Percentiles rank a stretch among this genome's conserved stretches.
Conservation (phyloP, 2,113 vertebrate species). For the Lycaon pictus region DNA sequence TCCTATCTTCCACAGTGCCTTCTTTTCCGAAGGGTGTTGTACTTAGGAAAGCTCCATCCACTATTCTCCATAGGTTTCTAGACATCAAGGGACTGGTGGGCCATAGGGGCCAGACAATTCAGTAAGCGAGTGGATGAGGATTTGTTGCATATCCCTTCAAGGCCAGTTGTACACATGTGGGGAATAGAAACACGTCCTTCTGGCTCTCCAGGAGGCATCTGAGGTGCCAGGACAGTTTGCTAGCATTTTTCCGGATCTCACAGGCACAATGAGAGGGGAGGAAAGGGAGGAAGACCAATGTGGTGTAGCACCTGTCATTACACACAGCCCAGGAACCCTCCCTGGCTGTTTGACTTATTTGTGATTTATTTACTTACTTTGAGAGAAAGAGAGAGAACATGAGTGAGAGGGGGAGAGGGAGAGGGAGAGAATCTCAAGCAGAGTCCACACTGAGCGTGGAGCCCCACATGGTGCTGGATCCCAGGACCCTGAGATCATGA, state of each 20-base stretch:
- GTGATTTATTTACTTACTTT: no score
- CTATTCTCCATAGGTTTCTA: not conserved
- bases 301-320: rapidly evolving
- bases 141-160: rapidly evolving
- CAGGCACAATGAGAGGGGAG: no score
- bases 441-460: no score
- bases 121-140: not conserved
- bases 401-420: no score
- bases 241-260: not conserved
- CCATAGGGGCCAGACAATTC: not conserved
- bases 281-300: not conserved
- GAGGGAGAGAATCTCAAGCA: no score
- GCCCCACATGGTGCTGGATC: no score
- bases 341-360: no score
- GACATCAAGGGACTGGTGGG: not conserved
- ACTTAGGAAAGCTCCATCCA: not conserved
- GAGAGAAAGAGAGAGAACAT: no score
- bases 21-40: not conserved
- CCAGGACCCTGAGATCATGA: no score
- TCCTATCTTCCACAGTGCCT: not conserved
- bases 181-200: not conserved
- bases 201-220: not conserved
- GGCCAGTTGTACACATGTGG: rapidly evolving
- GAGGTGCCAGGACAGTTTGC: not conserved
- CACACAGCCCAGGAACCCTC: not conserved